Evolutionary conservation across 2,113 vertebrate genomes (phyloP), one percentile per base, ranked within the genome.

Genomic region (Limanda limanda): DNA sequence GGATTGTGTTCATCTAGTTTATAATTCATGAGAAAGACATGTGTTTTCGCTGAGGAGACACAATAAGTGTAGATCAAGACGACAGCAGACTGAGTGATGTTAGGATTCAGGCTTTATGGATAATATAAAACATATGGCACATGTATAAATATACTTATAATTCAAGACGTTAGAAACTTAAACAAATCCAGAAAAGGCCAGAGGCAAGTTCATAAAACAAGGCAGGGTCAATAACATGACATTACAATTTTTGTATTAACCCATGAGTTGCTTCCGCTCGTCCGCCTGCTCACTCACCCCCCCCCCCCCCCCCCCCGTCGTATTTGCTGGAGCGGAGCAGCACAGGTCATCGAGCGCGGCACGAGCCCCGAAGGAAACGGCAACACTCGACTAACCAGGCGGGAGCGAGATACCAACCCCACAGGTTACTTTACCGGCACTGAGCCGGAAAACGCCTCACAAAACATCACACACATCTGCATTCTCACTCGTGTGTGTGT

Each of bases 271-370:
- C 6, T 5, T 52, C 20, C 2, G 20, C 47, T 47, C 15, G 18
- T n/a, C 54, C 1, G 20, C 35, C 14, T 3, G 1, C 62, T 61
- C 24, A 0, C 60, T 57, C 15, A n/a, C n/a, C n/a, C n/a, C n/a
- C n/a, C 25, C 25, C 25, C 25, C 25, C 25, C 1, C 25, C 25
- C 51, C 18, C 5, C 0, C 31, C 37, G 63, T 2, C 12, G 24
- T 61, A 58, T 79, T 51, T 78, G 31, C 25, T 60, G 1, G 1
- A 24, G 58, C 63, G 18, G 61, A 71, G 23, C 61, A 15, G 61
- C 60, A 65, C 77, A 85, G 71, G 85, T 82, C 73, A 75, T 15
- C 47, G 81, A 83, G 58, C 23, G 47, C 0, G n/a, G 45, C 31
- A 8, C 1, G 57, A 54, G 59, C 70, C 79, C 65, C 0, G 2